Evolutionary conservation across 1,140 invertebrate genomes (phyloP).

Genomic region (Rhopalosiphum padi): DNA sequence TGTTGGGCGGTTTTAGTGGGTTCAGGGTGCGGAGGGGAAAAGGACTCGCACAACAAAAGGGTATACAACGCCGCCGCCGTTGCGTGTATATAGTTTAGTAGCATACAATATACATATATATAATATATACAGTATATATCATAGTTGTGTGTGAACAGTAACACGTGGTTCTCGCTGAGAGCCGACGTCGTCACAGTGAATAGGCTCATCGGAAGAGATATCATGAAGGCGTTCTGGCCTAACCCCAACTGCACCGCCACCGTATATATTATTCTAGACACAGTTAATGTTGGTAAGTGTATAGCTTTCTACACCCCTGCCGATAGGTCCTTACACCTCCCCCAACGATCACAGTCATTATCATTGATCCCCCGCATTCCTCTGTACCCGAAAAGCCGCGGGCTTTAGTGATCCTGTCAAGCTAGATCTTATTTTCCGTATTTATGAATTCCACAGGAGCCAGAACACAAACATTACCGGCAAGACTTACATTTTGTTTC

Average conservation of each 20-base stretch:
- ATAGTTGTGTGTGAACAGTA: conserved; percentile 45
- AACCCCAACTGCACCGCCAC: background rate
- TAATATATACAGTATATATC: background rate
- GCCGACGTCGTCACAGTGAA: background rate
- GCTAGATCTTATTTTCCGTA: conserved; percentile 13
- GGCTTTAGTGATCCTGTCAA: background rate
- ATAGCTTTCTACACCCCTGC: background rate
- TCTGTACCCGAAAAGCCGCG: background rate
- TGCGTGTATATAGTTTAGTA: background rate
- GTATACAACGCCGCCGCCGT: background rate
- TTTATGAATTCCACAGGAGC: background rate
- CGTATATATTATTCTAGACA: background rate
- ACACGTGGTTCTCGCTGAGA: conserved; percentile 38
- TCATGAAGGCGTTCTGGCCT: conserved; percentile 10
- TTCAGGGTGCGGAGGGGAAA: background rate
- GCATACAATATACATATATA: background rate
- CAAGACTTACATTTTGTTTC: background rate
- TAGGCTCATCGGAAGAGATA: conserved; percentile 31
- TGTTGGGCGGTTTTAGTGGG: background rate
- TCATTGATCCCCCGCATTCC: background rate
- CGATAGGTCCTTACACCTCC: background rate
- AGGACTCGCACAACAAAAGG: background rate
- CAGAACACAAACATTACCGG: background rate
- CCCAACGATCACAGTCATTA: background rate
- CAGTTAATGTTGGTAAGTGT: background rate